Conservation (phyloP, 2,797 vertebrate species). For the Arrhamphus sclerolepis region DNA sequence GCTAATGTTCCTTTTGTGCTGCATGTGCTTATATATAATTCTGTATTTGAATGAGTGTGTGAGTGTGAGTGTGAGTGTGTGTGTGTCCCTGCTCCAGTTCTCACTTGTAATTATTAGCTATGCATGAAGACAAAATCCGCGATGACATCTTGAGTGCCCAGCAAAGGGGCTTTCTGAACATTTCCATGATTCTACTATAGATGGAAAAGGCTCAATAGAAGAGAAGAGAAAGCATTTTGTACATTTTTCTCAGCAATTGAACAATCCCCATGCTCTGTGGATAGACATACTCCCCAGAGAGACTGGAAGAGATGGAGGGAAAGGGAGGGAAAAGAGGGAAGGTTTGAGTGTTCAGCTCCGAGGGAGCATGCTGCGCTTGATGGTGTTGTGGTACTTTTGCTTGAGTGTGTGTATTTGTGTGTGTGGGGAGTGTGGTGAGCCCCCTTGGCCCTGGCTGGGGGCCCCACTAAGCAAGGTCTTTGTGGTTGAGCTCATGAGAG, state of each 20-base stretch:
- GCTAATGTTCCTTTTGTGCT: constrained; percentile 31
- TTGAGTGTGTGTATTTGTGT: constrained; percentile 35
- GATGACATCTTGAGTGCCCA: constrained; percentile 92
- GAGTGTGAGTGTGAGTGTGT: too few relatives aligned
- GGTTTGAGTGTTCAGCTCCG: constrained; percentile 67
- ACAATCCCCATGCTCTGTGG: constrained; percentile 89
- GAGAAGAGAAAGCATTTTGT: constrained; percentile 90
- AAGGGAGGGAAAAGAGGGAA: constrained; percentile 63
- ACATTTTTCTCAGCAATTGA: constrained; percentile 96
- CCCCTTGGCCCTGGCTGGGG: constrained; percentile 61
- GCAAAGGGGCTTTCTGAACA: constrained; percentile 89
- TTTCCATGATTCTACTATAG: constrained; percentile 81
- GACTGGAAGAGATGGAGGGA: constrained; percentile 79
- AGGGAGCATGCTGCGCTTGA: constrained; percentile 71
- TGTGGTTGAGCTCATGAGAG: constrained; percentile 69
- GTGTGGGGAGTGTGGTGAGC: constrained; percentile 61
- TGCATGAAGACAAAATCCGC: constrained; percentile 95
- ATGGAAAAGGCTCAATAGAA: constrained; percentile 63
- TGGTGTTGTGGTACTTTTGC: constrained; percentile 71
- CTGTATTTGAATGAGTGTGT: too few relatives aligned
- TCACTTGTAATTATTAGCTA: constrained; percentile 94
- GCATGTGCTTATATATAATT: constrained; percentile 16
- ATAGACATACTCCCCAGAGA: constrained; percentile 94
- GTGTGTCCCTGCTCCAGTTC: constrained; percentile 69
- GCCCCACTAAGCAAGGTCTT: constrained; percentile 69